Conservation (phyloP, 2,888 invertebrate species). For the Melolontha melolontha region DNA sequence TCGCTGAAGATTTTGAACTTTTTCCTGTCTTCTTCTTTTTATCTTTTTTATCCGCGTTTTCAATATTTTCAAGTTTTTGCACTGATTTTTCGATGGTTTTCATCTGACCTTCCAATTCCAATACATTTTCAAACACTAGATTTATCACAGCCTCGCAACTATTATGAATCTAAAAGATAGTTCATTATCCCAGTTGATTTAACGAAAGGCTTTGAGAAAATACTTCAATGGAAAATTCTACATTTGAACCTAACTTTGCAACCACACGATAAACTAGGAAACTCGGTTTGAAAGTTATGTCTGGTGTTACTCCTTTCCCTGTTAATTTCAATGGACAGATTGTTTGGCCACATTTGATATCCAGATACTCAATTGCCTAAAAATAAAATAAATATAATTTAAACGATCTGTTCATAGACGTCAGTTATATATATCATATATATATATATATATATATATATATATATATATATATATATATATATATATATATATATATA, state of each 20-base stretch:
- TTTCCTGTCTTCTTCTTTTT: constrained; percentile 32
- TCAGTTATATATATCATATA: background rate
- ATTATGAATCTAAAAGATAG: constrained; percentile 48
- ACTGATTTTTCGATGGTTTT: constrained; percentile 26
- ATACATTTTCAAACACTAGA: constrained; percentile 49
- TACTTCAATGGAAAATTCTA: constrained; percentile 51
- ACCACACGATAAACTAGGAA: constrained; percentile 50
- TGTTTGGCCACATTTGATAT: constrained; percentile 50
- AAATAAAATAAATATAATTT: constrained; percentile 30
- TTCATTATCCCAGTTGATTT: background rate
- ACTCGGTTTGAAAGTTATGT: constrained; percentile 48
- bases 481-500: no score
- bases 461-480: no score
- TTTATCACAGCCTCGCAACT: constrained; percentile 43
- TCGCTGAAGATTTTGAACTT: background rate
- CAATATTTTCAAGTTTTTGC: constrained; percentile 12
- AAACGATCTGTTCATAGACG: background rate
- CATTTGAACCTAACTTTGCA: constrained; percentile 42
- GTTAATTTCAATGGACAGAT: constrained; percentile 49
- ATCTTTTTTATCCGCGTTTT: constrained; percentile 9
- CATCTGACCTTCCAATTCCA: constrained; percentile 52
- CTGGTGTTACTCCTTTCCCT: constrained; percentile 48
- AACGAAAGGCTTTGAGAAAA: background rate
- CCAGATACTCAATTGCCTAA: constrained; percentile 52
- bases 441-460: no score